These are phyloP conservation scores for Psophia crepitans DNA, from an alignment of 2,113 vertebrate genomes.

Conservation along the genomic window DNA sequence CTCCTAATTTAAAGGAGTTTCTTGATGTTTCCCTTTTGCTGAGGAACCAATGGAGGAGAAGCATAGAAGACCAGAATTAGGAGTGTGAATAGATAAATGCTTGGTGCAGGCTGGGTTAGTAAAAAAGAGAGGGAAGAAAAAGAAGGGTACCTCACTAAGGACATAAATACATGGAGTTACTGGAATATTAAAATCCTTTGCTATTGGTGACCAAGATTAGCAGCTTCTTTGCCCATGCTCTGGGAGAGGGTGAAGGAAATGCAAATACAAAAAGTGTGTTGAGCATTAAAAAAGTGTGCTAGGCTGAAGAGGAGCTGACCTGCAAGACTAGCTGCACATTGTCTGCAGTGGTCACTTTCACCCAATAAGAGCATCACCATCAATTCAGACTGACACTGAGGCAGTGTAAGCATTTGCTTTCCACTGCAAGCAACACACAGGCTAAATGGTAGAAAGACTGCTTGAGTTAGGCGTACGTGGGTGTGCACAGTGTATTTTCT, in stretches of 20 bases:
- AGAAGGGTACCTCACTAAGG: neutral
- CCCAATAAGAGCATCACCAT: neutral
- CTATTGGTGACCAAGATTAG: neutral
- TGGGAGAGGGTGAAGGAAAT: neutral
- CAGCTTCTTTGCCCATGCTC: neutral
- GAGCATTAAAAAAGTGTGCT: neutral
- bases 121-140: neutral
- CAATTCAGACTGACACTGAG: neutral
- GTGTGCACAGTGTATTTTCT: neutral
- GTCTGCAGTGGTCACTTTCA: neutral
- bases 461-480: neutral
- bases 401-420: neutral
- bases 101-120: neutral
- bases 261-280: neutral
- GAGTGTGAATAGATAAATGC: neutral
- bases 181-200: neutral
- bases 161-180: neutral
- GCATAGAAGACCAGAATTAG: neutral
- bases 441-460: neutral
- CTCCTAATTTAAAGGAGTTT: neutral
- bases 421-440: neutral
- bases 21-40: neutral
- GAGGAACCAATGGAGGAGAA: neutral
- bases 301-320: neutral
- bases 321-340: neutral